Conservation (phyloP, 2,888 invertebrate genomes). For the Eristalis intricaria region DNA sequence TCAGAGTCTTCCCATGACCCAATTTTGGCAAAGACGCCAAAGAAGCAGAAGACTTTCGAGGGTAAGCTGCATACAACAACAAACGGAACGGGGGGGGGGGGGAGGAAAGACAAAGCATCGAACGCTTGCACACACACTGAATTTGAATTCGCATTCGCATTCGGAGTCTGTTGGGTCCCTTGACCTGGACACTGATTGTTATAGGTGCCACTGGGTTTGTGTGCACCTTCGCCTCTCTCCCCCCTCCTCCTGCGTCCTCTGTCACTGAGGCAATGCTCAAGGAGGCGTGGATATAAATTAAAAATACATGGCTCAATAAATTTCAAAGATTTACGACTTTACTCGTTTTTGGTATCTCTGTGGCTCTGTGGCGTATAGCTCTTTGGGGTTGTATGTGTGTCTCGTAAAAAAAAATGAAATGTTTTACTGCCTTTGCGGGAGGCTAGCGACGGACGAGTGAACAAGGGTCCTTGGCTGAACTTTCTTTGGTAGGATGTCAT, state of each 20-base stretch:
- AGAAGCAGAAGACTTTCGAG: constrained; percentile 30
- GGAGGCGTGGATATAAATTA: constrained; percentile 73
- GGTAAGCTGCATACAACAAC: not conserved
- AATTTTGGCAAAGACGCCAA: constrained; percentile 37
- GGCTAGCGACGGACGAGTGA: not conserved
- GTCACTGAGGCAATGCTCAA: constrained; percentile 34
- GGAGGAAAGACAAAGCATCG: constrained; percentile 50
- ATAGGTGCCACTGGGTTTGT: constrained; percentile 23
- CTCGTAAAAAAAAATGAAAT: constrained; percentile 26
- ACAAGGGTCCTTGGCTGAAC: constrained; percentile 35
- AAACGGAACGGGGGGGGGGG: not conserved
- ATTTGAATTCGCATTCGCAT: constrained; percentile 67
- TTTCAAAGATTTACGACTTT: constrained; percentile 74
- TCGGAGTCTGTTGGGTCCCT: constrained; percentile 61
- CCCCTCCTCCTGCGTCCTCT: not conserved
- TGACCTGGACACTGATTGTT: constrained; percentile 70
- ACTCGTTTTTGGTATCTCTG: constrained; percentile 57
- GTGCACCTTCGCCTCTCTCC: not conserved
- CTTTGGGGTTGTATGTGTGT: not conserved
- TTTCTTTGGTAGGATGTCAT: constrained; percentile 68
- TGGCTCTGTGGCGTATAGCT: constrained; percentile 2
- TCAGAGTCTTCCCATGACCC: constrained; percentile 57
- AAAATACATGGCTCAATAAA: constrained; percentile 75
- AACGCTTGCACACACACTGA: constrained; percentile 38
- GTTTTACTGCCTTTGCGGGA: constrained; percentile 23